Evolutionary conservation across 2,113 vertebrate species (phyloP).

Genomic region (Gadus macrocephalus): DNA sequence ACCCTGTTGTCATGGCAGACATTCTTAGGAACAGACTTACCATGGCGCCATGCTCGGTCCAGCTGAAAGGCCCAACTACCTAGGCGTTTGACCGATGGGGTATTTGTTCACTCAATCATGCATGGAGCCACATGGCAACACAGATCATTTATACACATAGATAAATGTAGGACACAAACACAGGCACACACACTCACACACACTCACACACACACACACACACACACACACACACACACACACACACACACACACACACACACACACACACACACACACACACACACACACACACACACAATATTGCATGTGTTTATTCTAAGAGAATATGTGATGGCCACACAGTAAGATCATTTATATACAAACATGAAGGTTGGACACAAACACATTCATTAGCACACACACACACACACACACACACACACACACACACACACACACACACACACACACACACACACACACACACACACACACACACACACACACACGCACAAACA

Average conservation of each 20-base stretch:
- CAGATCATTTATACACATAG: not conserved
- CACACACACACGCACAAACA: too few species aligned
- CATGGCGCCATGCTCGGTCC: conserved; percentile 43
- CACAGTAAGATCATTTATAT: too few species aligned
- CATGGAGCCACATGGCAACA: conserved; percentile 29
- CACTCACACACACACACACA: not conserved
- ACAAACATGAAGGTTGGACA: too few species aligned
- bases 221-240: conserved; percentile 4
- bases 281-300: not conserved
- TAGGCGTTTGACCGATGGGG: conserved; percentile 56
- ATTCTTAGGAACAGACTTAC: conserved; percentile 45
- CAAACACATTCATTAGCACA: not conserved
- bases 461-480: too few species aligned
- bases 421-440: not conserved
- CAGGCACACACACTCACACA: not conserved
- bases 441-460: too few species aligned
- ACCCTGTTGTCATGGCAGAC: conserved; percentile 35
- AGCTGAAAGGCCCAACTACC: conserved; percentile 45
- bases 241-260: not conserved
- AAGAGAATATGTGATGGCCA: too few species aligned
- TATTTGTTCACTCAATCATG: conserved; percentile 49
- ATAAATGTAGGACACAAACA: conserved; percentile 13
- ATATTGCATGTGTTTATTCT: too few species aligned
- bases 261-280: not conserved
- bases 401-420: not conserved